Conservation (phyloP, 2,888 invertebrate genomes). For the Leucophenga montana region DNA sequence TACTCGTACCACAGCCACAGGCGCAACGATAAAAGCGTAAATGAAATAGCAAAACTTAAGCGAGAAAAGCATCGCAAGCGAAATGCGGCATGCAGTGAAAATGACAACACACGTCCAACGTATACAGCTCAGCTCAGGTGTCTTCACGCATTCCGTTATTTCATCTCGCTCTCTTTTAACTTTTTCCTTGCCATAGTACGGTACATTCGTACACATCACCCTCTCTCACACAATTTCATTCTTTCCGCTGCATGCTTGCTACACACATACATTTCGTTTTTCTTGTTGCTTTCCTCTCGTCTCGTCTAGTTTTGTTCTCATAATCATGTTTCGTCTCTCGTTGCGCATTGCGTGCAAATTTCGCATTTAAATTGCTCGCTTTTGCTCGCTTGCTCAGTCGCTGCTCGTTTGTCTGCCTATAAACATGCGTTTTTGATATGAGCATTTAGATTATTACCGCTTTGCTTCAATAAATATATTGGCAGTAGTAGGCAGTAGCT, state of each 20-base stretch:
- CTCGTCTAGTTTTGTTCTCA: not conserved
- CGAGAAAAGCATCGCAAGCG: not conserved
- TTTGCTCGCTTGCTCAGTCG: conserved; percentile 29
- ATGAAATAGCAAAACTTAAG: conserved; percentile 12
- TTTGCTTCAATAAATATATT: conserved; percentile 45
- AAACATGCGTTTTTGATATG: conserved; percentile 63
- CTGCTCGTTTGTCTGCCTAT: conserved; percentile 26
- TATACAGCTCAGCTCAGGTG: conserved; percentile 12
- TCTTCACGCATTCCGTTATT: conserved; percentile 6
- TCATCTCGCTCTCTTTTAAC: not conserved
- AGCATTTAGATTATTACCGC: conserved; percentile 55
- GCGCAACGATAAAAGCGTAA: conserved; percentile 5
- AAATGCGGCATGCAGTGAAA: conserved; percentile 46
- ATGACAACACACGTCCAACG: conserved; percentile 24
- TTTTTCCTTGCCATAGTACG: not conserved
- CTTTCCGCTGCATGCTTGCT: too few relatives aligned
- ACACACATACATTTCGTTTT: too few relatives aligned
- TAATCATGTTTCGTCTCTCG: not conserved
- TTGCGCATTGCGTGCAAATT: conserved; percentile 27
- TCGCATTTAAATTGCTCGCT: conserved; percentile 28
- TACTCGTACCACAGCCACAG: conserved; percentile 20
- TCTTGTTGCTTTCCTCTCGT: not conserved
- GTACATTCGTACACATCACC: not conserved
- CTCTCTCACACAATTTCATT: too few relatives aligned
- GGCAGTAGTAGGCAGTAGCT: conserved; percentile 18